Base-by-base conservation (phyloP, 35 echinoderm and acorn worm genomes). In the Stichopus chloronotus region DNA sequence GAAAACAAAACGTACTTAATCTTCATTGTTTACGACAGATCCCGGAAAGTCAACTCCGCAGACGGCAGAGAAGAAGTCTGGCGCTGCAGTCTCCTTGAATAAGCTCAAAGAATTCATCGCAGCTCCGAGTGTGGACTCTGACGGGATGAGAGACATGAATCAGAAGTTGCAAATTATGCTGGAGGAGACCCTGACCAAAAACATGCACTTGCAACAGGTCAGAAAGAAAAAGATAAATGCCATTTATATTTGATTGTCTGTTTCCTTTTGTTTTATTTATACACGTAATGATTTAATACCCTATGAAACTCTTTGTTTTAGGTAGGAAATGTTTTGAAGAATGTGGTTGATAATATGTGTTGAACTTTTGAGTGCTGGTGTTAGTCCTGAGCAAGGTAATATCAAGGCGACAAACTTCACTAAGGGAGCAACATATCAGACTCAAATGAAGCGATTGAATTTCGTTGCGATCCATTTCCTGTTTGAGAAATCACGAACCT, bases 161-260 rank as follows among this genome's bases (percentile, higher is more conserved):
- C 93, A 95, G 72, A 99, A 99, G 83, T 76, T 99, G 52, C 97
- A 99, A 81, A 81, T 95, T 19, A 99, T 99, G 95, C 83, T 99
- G 58, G 97, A 99, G 77, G 97, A 99, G 69, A 99, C 97, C 53
- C 84, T 99, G 10, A 99, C 97, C 19, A 99, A 99, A 58, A 99
- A 99, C 78, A 96, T 99, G 95, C 97, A 99, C 78, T 76, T 99
- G 55, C 97, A 99, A 77, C 88, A 99, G 97, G 97, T 99, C 71
- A 88, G 86, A 59, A 53, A n/a, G 72, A 61, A 61, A 61, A 61
- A 61, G 8, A 61, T 43, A 43, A 43, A 43, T 43, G 30, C 30
- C 1, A 43, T 43, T 43, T 43, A 3, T 43, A 43, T 16, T 65
- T 65, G 61, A 11, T 65, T 65, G 11, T 65, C 13, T 65, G 6